These are phyloP conservation scores for Stenurella melanura DNA, from an alignment of 2,888 invertebrate genomes.

Conservation along the genomic window DNA sequence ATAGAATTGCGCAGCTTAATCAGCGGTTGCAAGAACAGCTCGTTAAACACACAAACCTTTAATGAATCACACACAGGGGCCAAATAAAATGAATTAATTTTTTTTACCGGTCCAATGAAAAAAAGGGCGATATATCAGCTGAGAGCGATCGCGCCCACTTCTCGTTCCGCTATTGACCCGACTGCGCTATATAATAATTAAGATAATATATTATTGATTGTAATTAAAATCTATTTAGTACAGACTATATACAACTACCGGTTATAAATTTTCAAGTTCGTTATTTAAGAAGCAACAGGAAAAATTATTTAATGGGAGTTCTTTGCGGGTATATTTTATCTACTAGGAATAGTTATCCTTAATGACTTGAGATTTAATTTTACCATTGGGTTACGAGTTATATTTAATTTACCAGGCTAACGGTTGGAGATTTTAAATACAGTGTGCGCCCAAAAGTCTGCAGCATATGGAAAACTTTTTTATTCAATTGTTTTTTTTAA, in stretches of 20 bases:
- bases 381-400: background rate
- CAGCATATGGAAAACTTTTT: too few relatives aligned
- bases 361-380: background rate
- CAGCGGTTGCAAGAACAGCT: slow-evolving; percentile 55
- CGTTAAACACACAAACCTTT: slow-evolving; percentile 57
- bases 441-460: too few relatives aligned
- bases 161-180: slow-evolving; percentile 43
- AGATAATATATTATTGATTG: slow-evolving; percentile 70
- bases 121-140: slow-evolving; percentile 64
- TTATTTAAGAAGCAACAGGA: slow-evolving; percentile 50
- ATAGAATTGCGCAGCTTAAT: slow-evolving; percentile 55
- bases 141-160: slow-evolving; percentile 66
- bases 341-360: background rate
- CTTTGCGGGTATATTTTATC: slow-evolving; percentile 17
- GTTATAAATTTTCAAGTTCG: slow-evolving; percentile 60
- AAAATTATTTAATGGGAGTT: slow-evolving; percentile 1
- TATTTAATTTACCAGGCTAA: background rate
- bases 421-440: background rate
- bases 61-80: slow-evolving; percentile 62
- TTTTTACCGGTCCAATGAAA: slow-evolving; percentile 53
- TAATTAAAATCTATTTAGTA: slow-evolving; percentile 71
- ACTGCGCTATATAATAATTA: slow-evolving; percentile 61
- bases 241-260: slow-evolving; percentile 60
- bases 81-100: slow-evolving; percentile 63
- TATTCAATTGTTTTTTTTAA: too few relatives aligned